These are phyloP conservation scores for Porites evermanni DNA, from an alignment of 92 coral and sea anemone genomes.

Conservation along the genomic window DNA sequence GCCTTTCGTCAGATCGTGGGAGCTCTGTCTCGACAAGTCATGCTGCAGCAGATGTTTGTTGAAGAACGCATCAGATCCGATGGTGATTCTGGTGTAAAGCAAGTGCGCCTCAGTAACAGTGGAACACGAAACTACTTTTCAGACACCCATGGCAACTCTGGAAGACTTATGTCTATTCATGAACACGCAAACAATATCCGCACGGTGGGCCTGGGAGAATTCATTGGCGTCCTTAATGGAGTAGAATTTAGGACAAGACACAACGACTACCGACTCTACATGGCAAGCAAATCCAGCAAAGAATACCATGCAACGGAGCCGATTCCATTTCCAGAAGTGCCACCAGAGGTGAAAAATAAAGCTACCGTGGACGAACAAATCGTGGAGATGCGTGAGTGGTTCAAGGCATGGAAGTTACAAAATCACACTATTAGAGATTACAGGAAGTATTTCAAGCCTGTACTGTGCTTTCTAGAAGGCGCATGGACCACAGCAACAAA, in stretches of 20 bases:
- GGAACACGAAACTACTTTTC: conserved; percentile 80
- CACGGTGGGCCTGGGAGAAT: conserved; percentile 91
- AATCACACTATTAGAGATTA: conserved; percentile 81
- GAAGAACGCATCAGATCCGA: conserved; percentile 87
- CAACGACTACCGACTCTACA: conserved; percentile 90
- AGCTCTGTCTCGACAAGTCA: conserved; percentile 74
- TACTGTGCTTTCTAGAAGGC: conserved; percentile 88
- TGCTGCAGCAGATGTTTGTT: conserved; percentile 77
- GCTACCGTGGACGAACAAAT: conserved; percentile 61
- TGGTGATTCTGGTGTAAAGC: conserved; percentile 85
- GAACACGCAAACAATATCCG: conserved; percentile 87
- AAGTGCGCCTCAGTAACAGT: conserved; percentile 58
- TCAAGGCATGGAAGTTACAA: conserved; percentile 85
- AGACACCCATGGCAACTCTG: conserved; percentile 50
- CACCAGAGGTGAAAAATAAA: conserved; percentile 75
- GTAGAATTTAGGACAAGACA: conserved; percentile 95
- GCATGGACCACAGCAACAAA: conserved; percentile 81
- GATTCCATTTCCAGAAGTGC: conserved; percentile 85
- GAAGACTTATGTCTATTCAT: conserved; percentile 74
- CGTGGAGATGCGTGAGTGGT: conserved; percentile 91
- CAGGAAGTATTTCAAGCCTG: conserved; percentile 89
- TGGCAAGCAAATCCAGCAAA: conserved; percentile 68
- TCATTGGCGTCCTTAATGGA: conserved; percentile 85
- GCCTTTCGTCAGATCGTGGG: conserved; percentile 52
- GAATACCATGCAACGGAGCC: conserved; percentile 66